Base-by-base conservation (phyloP, 2,113 vertebrate species). In the Prunella himalayana region DNA sequence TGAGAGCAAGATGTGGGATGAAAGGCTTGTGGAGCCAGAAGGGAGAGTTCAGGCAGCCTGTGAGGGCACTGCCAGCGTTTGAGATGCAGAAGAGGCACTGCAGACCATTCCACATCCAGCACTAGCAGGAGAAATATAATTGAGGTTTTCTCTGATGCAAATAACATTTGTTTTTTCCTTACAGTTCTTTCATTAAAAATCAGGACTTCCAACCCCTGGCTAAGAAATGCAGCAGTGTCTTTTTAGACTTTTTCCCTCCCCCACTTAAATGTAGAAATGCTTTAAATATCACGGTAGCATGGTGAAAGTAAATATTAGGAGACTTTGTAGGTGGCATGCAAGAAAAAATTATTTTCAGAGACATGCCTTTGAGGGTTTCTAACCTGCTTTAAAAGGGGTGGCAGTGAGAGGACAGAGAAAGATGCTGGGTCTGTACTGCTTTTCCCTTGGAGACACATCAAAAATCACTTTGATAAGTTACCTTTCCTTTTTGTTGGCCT, bases 231-330 rank as follows among this genome's bases (percentile, higher is more conserved):
- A 39, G 9, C 3, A 13, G 22, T 19, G 50, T 37, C 27, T 73
- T 70, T 65, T 71, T 69, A 50, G 31, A 7, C 49, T 50, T 21
- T 17, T 16, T 35, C 44, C 53, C 50, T 1, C 7, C 13, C 2
- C 9, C 16, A 22, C 9, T 31, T 78, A 87, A 66, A 39, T 76
- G 22, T 35, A 63, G 35, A 81, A 86, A 57, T 49, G 42, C 42
- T 85, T 88, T 28, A 82, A 92, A 90, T 90, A 63, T 30, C 21
- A 5, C 57, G 50, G 23, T 37, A 83, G 37, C 17, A 9, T 21
- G 49, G 53, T 65, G 42, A 45, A 85, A 88, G 59, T 85, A 93
- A 97, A 95, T 90, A 93, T 80, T 96, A 82, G 57, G 84, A 88
- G 57, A 65, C 57, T 76, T 91, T 79, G 76, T 92, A 83, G 59